These are phyloP conservation scores for Lipophrys pholis DNA, from an alignment of 2,113 vertebrate species.

Conservation along the genomic window DNA sequence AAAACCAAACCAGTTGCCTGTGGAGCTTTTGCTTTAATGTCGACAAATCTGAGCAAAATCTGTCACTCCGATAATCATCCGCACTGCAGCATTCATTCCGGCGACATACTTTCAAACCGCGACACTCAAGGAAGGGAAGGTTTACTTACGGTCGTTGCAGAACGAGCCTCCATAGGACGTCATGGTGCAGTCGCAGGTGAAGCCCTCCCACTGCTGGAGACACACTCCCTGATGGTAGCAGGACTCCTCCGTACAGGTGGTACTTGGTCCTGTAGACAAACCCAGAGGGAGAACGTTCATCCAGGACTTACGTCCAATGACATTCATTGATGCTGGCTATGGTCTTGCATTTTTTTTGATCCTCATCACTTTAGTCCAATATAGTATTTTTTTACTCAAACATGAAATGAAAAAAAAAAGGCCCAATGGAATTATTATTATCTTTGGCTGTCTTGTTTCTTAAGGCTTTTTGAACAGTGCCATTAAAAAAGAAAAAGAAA, in stretches of 20 bases:
- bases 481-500: too few species aligned
- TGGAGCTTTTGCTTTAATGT: neutral
- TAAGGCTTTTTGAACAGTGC: too few species aligned
- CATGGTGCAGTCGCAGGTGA: slow-evolving; percentile 94
- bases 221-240: slow-evolving; percentile 95
- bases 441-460: too few species aligned
- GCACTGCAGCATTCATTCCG: slow-evolving; percentile 1
- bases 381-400: too few species aligned
- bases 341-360: too few species aligned
- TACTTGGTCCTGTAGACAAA: slow-evolving; percentile 86
- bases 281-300: neutral
- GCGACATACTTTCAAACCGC: neutral
- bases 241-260: slow-evolving; percentile 94
- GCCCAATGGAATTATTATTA: too few species aligned
- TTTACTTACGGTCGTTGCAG: slow-evolving; percentile 84
- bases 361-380: too few species aligned
- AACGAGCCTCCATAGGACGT: slow-evolving; percentile 87
- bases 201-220: slow-evolving; percentile 96
- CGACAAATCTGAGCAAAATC: neutral
- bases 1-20: neutral
- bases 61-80: neutral
- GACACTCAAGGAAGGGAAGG: accelerated
- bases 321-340: too few species aligned
- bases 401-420: too few species aligned
- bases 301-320: too few species aligned